A percentile compares a stretch with the other conserved stretches of the same genome.
Conservation (phyloP, 2,797 vertebrate genomes). For the Triplophysa bombifrons region DNA sequence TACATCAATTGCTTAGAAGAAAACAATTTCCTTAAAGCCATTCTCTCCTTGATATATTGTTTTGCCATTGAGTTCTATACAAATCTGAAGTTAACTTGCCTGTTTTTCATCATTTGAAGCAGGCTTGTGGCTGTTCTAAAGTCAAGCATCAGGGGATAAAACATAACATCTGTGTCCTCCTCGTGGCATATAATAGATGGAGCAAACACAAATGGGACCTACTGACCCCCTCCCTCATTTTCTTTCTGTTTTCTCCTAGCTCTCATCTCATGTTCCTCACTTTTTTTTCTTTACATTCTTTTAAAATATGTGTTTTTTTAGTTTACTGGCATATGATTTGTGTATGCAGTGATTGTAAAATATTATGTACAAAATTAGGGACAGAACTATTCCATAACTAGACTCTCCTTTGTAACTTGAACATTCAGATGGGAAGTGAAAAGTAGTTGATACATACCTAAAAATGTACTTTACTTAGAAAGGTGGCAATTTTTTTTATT, state of each 20-base stretch:
- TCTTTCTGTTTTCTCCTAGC: constrained; percentile 52
- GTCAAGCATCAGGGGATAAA: constrained; percentile 70
- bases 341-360: neutral
- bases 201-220: constrained; percentile 63
- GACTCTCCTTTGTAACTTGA: neutral
- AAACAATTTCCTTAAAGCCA: constrained; percentile 73
- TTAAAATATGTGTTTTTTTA: constrained; percentile 30
- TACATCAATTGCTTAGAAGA: constrained; percentile 65
- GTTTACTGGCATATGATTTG: neutral
- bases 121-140: constrained; percentile 69
- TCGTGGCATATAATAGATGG: constrained; percentile 57
- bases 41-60: constrained; percentile 66
- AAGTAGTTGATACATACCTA: neutral
- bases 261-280: constrained; percentile 33
- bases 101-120: constrained; percentile 70
- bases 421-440: neutral
- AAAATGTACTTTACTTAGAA: neutral
- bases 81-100: constrained; percentile 64
- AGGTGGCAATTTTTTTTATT: neutral
- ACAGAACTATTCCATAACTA: neutral
- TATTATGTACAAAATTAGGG: neutral
- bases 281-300: constrained; percentile 51
- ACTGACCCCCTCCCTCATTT: constrained; percentile 35
- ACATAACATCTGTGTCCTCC: constrained; percentile 72
- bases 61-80: constrained; percentile 58